A percentile compares a stretch with the other conserved stretches of the same genome.
Evolutionary conservation across 92 coral and sea anemone genomes (phyloP).

Genomic region (Chrysogorgia sp.): DNA sequence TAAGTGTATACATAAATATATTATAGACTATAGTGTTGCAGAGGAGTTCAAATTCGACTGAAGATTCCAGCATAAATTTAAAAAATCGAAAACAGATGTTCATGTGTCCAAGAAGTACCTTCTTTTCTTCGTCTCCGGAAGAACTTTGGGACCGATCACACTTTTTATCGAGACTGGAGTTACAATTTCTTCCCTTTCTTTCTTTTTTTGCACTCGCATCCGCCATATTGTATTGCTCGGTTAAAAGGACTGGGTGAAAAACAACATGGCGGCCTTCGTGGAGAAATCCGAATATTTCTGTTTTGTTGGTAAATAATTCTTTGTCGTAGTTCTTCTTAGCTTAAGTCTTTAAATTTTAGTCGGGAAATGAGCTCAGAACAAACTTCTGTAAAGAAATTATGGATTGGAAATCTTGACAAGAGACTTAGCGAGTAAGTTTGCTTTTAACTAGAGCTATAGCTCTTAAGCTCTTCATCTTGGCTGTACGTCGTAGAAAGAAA

Average conservation of each 20-base stretch:
- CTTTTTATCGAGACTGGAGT: slow-evolving; percentile 24
- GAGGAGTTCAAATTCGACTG: no score
- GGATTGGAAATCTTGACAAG: slow-evolving; percentile 96
- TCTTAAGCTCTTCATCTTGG: background rate
- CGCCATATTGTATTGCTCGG: slow-evolving; percentile 73
- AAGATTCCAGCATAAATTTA: no score
- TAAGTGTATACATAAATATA: no score
- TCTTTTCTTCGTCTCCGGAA: background rate
- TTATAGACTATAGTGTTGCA: no score
- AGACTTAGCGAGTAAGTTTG: slow-evolving; percentile 85
- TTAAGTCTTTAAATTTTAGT: background rate
- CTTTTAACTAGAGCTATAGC: background rate
- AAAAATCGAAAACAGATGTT: no score
- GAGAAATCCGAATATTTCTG: slow-evolving; percentile 15
- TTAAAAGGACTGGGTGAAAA: slow-evolving; percentile 24
- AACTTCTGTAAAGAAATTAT: slow-evolving; percentile 66
- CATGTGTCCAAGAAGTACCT: background rate
- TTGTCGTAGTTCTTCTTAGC: background rate
- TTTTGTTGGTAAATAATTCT: background rate
- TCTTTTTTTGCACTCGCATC: slow-evolving; percentile 36
- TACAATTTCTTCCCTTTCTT: slow-evolving; percentile 34
- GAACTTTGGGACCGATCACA: slow-evolving; percentile 13
- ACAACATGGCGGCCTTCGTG: slow-evolving; percentile 64
- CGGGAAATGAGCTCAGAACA: slow-evolving; percentile 31
- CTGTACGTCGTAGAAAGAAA: no score